Evolutionary conservation across 1,140 invertebrate species (phyloP), one percentile per base, ranked within the genome.

Genomic region (Zaprionus vittiger): DNA sequence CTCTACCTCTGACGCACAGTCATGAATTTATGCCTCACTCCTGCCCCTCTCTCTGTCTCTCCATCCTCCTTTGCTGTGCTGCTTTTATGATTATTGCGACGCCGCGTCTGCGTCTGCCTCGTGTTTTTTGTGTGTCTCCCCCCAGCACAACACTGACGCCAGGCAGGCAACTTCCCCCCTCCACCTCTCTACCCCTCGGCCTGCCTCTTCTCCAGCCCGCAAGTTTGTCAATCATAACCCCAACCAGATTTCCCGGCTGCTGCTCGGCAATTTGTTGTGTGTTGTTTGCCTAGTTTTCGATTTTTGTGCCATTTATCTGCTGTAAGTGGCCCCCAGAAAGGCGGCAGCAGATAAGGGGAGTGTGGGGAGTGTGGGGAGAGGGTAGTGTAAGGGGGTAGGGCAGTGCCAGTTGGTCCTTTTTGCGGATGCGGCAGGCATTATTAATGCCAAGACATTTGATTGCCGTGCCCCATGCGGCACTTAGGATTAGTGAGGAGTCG

Each of bases 41-140:
- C 26, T 31, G 0, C 62, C 15, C 7, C 31, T 15, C 1, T 9
- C 20, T 22, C 20, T 14, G 12, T 20, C 34, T 4, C 57, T 15
- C 12, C 6, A 2, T 4, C 11, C 41, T 31, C n/a, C 49, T 9
- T 44, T 61, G 17, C 37, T 17, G 11, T 55, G 57, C 47, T 54
- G 79, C 70, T 90, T 89, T 89, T 89, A 89, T 89, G 85, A 81
- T 81, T 89, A 89, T 89, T 89, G 79, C 85, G 85, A 90, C 85
- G 85, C 85, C 85, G 85, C 85, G 81, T 89, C 85, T 85, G 72
- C 70, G 70, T 67, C 77, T 82, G 68, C 49, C 20, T 63, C 68
- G 71, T 75, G 70, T 71, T 74, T 83, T 77, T 55, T 47, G 41
- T 47, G 15, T 47, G 15, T 44, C 41, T 37, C 41, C 63, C 63